A percentile compares a stretch with the other conserved stretches of the same genome.
phyloP scores from a whole-genome alignment of 2,113 vertebrate species.

The Myrmecobius fasciatus region DNA sequence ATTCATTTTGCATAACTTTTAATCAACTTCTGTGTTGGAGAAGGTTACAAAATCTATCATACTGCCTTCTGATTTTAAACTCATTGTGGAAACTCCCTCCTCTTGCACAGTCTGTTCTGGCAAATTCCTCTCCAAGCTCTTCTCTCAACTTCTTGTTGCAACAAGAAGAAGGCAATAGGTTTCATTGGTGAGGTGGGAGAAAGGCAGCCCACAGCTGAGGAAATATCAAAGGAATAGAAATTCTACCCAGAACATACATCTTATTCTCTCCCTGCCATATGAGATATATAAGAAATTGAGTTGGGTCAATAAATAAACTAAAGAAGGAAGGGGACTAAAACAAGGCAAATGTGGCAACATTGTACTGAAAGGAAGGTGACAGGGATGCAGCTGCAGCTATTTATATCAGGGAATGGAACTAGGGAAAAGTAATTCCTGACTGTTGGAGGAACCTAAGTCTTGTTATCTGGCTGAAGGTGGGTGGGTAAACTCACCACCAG shows the following conservation, averaged over 20 bases:
- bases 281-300: not conserved
- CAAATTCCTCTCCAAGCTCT: not conserved
- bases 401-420: not conserved
- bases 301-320: not conserved
- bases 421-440: not conserved
- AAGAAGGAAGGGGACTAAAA: not conserved
- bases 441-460: not conserved
- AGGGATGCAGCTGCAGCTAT: not conserved
- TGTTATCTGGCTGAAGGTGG: not conserved
- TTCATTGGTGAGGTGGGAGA: not conserved
- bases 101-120: not conserved
- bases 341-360: not conserved
- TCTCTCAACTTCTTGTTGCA: not conserved
- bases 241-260: not conserved
- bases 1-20: not conserved
- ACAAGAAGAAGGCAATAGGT: not conserved
- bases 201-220: not conserved
- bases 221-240: not conserved
- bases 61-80: not conserved
- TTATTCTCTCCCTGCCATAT: not conserved
- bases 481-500: not conserved
- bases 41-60: not conserved
- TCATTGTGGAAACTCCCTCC: not conserved
- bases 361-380: not conserved
- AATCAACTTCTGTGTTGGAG: not conserved